Evolutionary conservation across 2,113 vertebrate genomes (phyloP), one percentile per base, ranked within the genome.

Genomic region (Larimichthys polyactis): DNA sequence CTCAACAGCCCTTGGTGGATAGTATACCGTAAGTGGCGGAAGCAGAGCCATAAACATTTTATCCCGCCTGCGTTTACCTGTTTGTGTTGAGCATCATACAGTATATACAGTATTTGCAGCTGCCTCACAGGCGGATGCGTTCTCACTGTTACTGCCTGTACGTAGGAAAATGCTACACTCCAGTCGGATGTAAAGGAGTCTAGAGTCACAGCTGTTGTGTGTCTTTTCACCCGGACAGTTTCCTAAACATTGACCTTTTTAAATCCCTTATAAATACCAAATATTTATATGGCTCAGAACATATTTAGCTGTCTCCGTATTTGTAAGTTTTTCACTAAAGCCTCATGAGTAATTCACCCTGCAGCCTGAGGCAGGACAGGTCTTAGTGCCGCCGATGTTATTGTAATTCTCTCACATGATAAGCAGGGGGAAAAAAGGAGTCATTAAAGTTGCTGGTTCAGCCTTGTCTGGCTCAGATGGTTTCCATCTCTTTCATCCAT

Each of bases 21-120:
- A 65, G 78, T 58, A 32, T 64, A 52, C 82, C 72, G 75, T 94
- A 91, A 94, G 91, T 94, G 92, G 92, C 81, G 91, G 94, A 94
- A 93, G 87, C 82, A 44, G 49, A 83, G 86, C 80, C 60, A 44
- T 93, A 94, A 95, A 94, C 88, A 92, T 89, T 93, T 91, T 79
- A 89, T 86, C 84, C 71, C 12, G 63, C 64, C 80, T 89, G 81
- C 83, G 85, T 94, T 92, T 88, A 94, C 88, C 89, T 90, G 89
- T 93, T 91, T 90, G 87, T 91, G 83, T 84, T 83, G 72, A 81
- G 67, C 54, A 60, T 75, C 86, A 78, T 90, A 78, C 79, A 55
- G 64, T 60, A 55, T 82, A 40, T 66, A 84, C n/a, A 62, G 48
- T 68, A 64, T 71, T 76, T 90, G 75, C 80, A 71, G 63, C 63